Base-by-base conservation (phyloP, 2,797 vertebrate species). In the Pseudochaenichthys georgianus region DNA sequence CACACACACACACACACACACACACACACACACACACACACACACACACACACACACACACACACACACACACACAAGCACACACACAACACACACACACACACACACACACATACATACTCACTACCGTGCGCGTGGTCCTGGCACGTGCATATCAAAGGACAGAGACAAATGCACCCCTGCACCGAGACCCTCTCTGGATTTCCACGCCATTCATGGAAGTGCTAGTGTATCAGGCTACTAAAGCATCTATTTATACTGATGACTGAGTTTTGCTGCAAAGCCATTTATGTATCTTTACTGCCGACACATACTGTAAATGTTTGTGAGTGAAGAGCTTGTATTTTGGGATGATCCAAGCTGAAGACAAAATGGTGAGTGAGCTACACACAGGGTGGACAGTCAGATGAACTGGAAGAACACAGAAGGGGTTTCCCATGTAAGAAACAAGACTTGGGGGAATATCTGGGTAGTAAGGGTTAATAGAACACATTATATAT, bases 131-230 rank as follows among this genome's bases (percentile, higher is more conserved):
- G 16, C 21, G 70, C 83, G 88, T 5, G 10, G 52, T 77, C 62
- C 55, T 45, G 73, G 80, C 87, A 90, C 62, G 67, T 91, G 87
- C 84, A 78, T 67, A 73, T 78, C 65, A 84, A 71, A 78, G 76
- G 71, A 64, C 86, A 51, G 78, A 85, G 67, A 85, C 73, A 66
- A 83, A 80, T 48, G 52, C 77, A 41, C 68, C 78, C 48, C 64
- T 72, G 42, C 75, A 78, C 57, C 47, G 77, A 80, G 43, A 57
- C 67, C 55, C 74, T 64, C 84, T 59, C 43, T 41, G 72, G 77
- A 78, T 86, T 91, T 88, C 89, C 88, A 82, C 52, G 61, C 78
- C 90, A 91, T 92, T 92, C 88, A 90, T 90, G 89, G 87, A 82
- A 79, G 81, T 81, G 74, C 83, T 75, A 84, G 81, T 80, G 73